Evolutionary conservation across 2,888 invertebrate species (phyloP).

Genomic region (Peribatodes rhomboidaria): DNA sequence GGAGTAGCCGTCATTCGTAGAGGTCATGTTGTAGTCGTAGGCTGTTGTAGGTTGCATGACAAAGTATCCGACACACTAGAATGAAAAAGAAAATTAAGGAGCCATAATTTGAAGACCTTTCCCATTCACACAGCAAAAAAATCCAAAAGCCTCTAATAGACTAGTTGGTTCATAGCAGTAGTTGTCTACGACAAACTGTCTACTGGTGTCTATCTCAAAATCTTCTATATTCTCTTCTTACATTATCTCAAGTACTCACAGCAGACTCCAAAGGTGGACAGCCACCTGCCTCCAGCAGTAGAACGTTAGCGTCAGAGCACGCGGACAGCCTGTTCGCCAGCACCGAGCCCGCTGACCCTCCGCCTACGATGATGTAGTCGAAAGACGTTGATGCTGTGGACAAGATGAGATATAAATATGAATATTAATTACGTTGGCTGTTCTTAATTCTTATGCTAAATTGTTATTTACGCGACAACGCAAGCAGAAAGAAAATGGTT

Average conservation of each 20-base stretch:
- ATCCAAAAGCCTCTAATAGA: no score
- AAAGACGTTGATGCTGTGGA: conserved; percentile 29
- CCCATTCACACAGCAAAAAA: no score
- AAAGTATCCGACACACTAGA: conserved; percentile 56
- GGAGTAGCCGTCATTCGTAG: conserved; percentile 51
- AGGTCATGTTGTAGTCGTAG: conserved; percentile 54
- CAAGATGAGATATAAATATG: not conserved
- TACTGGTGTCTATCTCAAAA: no score
- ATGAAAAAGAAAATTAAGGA: conserved; percentile 32
- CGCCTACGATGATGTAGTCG: conserved; percentile 54
- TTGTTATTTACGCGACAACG: no score
- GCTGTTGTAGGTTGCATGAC: conserved; percentile 44
- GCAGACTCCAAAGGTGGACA: conserved; percentile 49
- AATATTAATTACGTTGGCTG: no score
- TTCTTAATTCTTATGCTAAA: no score
- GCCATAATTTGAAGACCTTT: no score
- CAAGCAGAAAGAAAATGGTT: no score
- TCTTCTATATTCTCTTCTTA: no score
- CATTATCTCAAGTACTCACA: conserved; percentile 31
- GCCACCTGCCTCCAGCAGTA: conserved; percentile 53
- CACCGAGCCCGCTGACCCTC: conserved; percentile 51
- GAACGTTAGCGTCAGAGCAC: conserved; percentile 40
- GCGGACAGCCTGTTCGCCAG: conserved; percentile 53
- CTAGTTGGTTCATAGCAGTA: no score
- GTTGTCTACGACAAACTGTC: no score